Evolutionary conservation across 1,140 invertebrate genomes (phyloP), one percentile per base, ranked within the genome.

Genomic region (Achatina immaculata): DNA sequence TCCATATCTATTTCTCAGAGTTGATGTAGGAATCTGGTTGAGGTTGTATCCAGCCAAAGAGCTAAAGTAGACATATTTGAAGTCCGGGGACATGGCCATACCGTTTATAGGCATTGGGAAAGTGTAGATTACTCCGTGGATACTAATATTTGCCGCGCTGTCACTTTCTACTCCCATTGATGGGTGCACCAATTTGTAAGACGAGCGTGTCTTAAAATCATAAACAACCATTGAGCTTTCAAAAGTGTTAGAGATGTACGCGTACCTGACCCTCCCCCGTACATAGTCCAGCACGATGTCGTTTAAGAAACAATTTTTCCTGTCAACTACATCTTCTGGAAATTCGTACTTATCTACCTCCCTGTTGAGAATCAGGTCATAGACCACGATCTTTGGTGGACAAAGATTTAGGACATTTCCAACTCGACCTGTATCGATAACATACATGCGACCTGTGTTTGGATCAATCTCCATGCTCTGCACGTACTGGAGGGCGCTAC

Each of bases 391-490:
- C 79, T 88, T 88, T 0, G 87, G 80, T 31, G 81, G 85, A 62
- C 87, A 81, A 28, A 42, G 76, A 78, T 72, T 81, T 62, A 0
- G 42, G 19, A 80, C 14, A 21, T 38, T 43, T 21, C 69, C 43
- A 21, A 43, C 38, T 34, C 68, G 43, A 0, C 75, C 84, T 2
- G 83, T 86, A 75, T 88, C 87, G 31, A 88, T 51, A 55, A 88
- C 86, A 85, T 84, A 88, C 85, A 88, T 85, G 40, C 62, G 81
- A 4, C 86, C 87, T 11, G 82, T 85, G 55, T 84, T 83, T 14
- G 83, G 82, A 62, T 88, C 87, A 19, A 88, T 82, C 65, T 86
- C 85, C 81, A 87, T 85, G 68, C 82, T 84, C 69, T 86, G 84
- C 42, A 87, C 87, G 21, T 77, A 77, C 82, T 87, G 87, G 21